Conservation (phyloP, 2,797 vertebrate species). For the Aldrovandia affinis region DNA sequence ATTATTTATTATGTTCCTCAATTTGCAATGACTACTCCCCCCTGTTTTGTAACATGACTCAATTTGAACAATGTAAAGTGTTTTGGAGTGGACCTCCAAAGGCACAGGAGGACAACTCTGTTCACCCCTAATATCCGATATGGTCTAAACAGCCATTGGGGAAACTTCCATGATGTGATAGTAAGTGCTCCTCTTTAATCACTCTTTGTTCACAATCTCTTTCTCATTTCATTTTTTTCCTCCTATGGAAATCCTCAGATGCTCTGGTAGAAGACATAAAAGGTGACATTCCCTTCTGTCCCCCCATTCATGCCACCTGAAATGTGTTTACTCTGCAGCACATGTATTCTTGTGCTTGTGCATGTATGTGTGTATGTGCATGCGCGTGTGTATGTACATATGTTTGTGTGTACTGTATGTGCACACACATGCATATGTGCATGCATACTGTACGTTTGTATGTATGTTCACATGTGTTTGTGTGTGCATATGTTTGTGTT, state of each 20-base stretch:
- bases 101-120: neutral
- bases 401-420: neutral
- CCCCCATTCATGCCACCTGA: neutral
- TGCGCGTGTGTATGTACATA: neutral
- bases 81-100: neutral
- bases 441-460: no score
- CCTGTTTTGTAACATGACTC: neutral
- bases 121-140: neutral
- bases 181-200: neutral
- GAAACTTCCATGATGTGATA: neutral
- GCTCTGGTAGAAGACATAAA: neutral
- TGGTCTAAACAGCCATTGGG: neutral
- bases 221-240: neutral
- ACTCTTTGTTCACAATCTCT: neutral
- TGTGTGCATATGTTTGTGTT: no score
- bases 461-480: no score
- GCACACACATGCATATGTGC: neutral
- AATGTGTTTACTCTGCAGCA: neutral
- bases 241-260: neutral
- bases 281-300: neutral
- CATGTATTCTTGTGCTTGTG: no score
- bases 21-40: neutral
- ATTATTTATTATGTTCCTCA: constrained; percentile 5
- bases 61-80: no score
- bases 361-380: neutral